A percentile compares a stretch with the other conserved stretches of the same genome.
phyloP scores from a whole-genome alignment of 2,113 vertebrate species.

The Pelecanus crispus region DNA sequence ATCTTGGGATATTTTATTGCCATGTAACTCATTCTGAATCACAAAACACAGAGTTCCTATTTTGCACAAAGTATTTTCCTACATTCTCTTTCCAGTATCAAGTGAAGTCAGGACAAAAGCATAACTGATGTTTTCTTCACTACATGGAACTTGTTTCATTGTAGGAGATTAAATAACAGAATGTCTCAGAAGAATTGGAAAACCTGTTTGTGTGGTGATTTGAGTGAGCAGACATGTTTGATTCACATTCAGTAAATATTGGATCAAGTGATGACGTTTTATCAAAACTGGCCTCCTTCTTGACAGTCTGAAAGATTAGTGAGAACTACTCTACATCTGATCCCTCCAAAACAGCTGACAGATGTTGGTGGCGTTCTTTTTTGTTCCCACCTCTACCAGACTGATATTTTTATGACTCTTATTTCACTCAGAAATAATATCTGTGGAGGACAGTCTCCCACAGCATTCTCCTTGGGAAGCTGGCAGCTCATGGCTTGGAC shows the following conservation, averaged over 20 bases:
- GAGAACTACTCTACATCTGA: background rate
- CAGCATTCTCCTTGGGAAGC: no score
- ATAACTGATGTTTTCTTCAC: background rate
- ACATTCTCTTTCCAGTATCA: background rate
- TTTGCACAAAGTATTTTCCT: background rate
- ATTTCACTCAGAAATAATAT: background rate
- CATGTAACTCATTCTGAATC: background rate
- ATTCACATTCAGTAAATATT: background rate
- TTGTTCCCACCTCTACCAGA: background rate
- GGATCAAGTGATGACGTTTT: background rate
- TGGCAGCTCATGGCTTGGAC: no score
- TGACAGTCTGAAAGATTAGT: background rate
- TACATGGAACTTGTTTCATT: background rate
- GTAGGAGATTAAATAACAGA: background rate
- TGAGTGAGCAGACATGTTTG: background rate
- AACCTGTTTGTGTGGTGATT: background rate
- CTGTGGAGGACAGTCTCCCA: no score
- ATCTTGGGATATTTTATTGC: background rate
- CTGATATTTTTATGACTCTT: background rate
- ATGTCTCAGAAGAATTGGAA: background rate
- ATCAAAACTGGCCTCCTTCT: background rate
- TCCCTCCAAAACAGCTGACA: background rate
- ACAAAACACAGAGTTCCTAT: background rate
- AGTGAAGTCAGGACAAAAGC: background rate
- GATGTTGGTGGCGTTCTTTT: background rate